Evolutionary conservation across 53 echinoderm and acorn worm genomes (phyloP).

Genomic region (Pentamera pediparva): DNA sequence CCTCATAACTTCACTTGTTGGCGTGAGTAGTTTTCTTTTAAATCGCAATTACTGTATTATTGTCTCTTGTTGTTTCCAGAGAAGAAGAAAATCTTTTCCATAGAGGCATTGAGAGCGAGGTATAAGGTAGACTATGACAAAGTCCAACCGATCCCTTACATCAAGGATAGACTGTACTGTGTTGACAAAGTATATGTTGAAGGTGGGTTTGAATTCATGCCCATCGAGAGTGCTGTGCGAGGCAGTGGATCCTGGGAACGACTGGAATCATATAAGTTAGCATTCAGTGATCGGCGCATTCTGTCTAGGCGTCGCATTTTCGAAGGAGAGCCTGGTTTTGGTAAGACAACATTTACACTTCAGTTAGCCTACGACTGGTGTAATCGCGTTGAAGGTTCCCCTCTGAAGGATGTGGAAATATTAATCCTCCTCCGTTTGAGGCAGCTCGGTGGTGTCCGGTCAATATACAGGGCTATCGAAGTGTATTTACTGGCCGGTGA

Average conservation of each 20-base stretch:
- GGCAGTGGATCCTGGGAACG: background rate
- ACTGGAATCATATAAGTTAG: background rate
- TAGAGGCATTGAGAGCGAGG: background rate
- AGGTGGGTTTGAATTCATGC: background rate
- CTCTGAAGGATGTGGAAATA: background rate
- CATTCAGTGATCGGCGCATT: background rate
- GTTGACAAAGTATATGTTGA: background rate
- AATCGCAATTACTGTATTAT: no score
- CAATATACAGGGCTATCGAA: background rate
- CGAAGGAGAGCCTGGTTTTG: background rate
- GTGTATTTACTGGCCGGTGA: background rate
- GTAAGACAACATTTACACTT: background rate
- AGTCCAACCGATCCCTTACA: background rate
- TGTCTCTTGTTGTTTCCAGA: no score
- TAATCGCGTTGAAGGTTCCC: background rate
- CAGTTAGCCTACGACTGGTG: constrained; percentile 1
- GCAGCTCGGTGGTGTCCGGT: background rate
- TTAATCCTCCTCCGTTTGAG: background rate
- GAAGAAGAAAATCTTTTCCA: background rate
- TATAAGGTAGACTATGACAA: background rate
- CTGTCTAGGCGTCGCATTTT: background rate
- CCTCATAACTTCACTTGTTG: no score
- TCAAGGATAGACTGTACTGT: constrained; percentile 4
- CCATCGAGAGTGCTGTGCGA: no score
- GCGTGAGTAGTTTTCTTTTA: no score